Conservation (phyloP, 2,888 invertebrate genomes). For the Drosophila siamana region DNA sequence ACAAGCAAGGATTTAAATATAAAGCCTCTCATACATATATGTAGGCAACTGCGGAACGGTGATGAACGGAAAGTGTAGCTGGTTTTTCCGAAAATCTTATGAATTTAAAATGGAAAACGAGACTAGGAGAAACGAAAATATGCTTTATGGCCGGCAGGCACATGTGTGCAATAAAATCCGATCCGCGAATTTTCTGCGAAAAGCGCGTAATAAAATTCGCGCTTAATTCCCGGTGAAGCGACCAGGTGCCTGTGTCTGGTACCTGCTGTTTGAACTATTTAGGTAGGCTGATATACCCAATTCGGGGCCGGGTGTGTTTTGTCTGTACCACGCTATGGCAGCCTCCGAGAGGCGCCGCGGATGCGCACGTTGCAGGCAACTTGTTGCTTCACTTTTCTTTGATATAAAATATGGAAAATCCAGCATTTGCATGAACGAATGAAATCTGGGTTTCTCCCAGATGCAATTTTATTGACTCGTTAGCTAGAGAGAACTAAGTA, state of each 20-base stretch:
- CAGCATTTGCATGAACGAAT: constrained; percentile 70
- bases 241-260: constrained; percentile 52
- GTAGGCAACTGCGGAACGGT: constrained; percentile 2
- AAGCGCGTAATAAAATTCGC: constrained; percentile 52
- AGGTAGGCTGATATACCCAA: constrained; percentile 60
- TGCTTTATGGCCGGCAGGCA: constrained; percentile 49
- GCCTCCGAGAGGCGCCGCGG: constrained; percentile 34
- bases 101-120: constrained; percentile 66
- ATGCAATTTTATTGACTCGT: constrained; percentile 56
- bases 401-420: constrained; percentile 76
- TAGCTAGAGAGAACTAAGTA: neutral
- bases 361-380: constrained; percentile 44
- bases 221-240: constrained; percentile 48
- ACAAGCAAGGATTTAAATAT: neutral
- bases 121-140: constrained; percentile 4
- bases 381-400: constrained; percentile 68
- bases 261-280: constrained; percentile 56
- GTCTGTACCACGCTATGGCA: neutral
- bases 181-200: constrained; percentile 72
- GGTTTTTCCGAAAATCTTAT: constrained; percentile 80
- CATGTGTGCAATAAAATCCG: constrained; percentile 59
- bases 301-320: constrained; percentile 30
- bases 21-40: neutral
- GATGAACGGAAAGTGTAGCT: constrained; percentile 65
- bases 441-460: constrained; percentile 62